Evolutionary conservation across 2,113 vertebrate species (phyloP), one percentile per base, ranked within the genome.

Genomic region (Mirza zaza): DNA sequence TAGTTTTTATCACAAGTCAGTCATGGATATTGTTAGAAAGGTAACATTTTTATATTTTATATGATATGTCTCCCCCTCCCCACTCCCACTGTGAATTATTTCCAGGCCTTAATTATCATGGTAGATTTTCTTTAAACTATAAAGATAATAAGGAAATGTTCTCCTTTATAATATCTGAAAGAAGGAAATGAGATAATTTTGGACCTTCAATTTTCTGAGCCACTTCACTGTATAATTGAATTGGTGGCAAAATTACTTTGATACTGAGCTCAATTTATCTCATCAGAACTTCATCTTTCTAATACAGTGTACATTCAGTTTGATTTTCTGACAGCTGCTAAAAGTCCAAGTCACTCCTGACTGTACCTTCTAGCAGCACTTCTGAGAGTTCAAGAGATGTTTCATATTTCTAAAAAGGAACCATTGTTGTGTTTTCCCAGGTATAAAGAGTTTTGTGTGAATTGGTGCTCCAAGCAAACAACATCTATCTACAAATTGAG

Each of bases 361-460:
- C 27, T 29, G 0, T 6, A 12, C 21, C 50, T 86, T 67, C 10
- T 39, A 55, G 12, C 5, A 73, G 39, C 8, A 10, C 15, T 45
- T 92, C 82, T n/a, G 32, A 65, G 88, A 52, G 17, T 27, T 61
- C 29, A 52, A 9, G 77, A 63, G 75, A 57, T 80, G 20, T 27
- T 86, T 87, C 71, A 0, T 61, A 5, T 29, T 93, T 76, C 73
- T 87, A 63, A 63, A 94, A 36, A 77, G 57, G 20, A 21, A 45
- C 63, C 27, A 2, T 10, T 90, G 27, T 55, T 9, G 13, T 77
- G 80, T 84, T 50, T 63, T 50, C 67, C 61, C 90, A 97, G 94
- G 87, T 96, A 81, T 76, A 76, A 89, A 73, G 73, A 76, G 48
- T 81, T 81, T 89, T 81, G 86, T 87, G 45, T 65, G 57, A 88